Evolutionary conservation across 2,888 invertebrate genomes (phyloP).

Genomic region (Epinotia brunnichana): DNA sequence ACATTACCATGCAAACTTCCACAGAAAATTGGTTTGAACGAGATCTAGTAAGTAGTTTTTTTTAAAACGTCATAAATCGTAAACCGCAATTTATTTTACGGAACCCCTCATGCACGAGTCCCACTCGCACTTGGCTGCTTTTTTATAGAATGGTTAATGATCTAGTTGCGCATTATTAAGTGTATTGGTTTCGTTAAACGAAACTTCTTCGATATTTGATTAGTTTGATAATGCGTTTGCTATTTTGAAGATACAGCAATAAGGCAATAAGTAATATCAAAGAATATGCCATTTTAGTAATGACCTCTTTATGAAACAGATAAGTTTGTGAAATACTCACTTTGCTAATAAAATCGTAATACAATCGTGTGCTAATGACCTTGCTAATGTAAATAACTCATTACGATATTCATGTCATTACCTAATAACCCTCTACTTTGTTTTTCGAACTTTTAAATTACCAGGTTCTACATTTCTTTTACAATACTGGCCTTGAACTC

Average conservation of each 20-base stretch:
- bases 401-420: conserved; percentile 9
- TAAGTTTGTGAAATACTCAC: conserved; percentile 1
- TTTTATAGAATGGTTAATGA: no score
- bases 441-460: conserved; percentile 20
- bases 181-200: neutral
- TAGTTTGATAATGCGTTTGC: neutral
- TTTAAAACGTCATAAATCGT: no score
- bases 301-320: no score
- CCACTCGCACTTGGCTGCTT: no score
- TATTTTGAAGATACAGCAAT: neutral
- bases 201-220: neutral
- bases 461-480: neutral
- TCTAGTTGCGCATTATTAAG: neutral
- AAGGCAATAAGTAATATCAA: no score
- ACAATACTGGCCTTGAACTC: conserved; percentile 13
- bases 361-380: conserved; percentile 4
- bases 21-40: no score
- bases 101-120: no score
- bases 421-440: conserved; percentile 13
- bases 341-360: neutral
- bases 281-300: neutral
- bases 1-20: no score
- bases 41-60: no score
- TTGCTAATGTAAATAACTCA: conserved; percentile 1
- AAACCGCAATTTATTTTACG: no score